phyloP scores from a whole-genome alignment of 2,888 invertebrate species.

The Antheraea assamensis region DNA sequence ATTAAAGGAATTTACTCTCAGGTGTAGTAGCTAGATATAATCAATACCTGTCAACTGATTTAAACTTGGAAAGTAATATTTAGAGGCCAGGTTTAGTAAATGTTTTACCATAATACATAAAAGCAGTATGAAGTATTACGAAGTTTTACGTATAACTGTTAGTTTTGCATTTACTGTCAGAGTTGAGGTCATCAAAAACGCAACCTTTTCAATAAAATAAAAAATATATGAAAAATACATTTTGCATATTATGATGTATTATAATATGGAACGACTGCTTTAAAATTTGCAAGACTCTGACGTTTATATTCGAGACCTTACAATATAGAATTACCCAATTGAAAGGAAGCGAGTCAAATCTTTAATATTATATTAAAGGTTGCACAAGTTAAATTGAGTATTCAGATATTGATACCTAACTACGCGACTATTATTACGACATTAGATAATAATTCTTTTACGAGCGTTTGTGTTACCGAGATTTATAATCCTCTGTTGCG shows the following conservation, averaged over 20 bases:
- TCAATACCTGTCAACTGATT: too few relatives aligned
- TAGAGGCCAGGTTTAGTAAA: too few relatives aligned
- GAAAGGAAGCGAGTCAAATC: conserved; percentile 5
- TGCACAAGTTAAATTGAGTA: conserved; percentile 3
- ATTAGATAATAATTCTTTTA: conserved; percentile 5
- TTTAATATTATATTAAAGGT: neutral
- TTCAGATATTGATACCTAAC: neutral
- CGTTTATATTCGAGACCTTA: conserved; percentile 3
- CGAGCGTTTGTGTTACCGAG: neutral
- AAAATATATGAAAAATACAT: neutral
- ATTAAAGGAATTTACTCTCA: too few relatives aligned
- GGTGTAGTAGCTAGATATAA: too few relatives aligned
- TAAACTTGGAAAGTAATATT: too few relatives aligned
- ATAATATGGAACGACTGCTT: neutral
- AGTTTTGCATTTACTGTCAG: too few relatives aligned
- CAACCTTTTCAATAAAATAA: too few relatives aligned
- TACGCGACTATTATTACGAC: conserved; percentile 4
- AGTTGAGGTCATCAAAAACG: too few relatives aligned
- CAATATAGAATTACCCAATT: neutral
- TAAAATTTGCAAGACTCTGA: neutral
- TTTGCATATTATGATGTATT: neutral
- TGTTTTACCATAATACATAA: too few relatives aligned
- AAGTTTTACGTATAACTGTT: too few relatives aligned
- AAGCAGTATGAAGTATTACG: too few relatives aligned
- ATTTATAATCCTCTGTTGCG: conserved; percentile 6